Conservation (phyloP, 2,888 invertebrate species). For the Argyresthia albistria region DNA sequence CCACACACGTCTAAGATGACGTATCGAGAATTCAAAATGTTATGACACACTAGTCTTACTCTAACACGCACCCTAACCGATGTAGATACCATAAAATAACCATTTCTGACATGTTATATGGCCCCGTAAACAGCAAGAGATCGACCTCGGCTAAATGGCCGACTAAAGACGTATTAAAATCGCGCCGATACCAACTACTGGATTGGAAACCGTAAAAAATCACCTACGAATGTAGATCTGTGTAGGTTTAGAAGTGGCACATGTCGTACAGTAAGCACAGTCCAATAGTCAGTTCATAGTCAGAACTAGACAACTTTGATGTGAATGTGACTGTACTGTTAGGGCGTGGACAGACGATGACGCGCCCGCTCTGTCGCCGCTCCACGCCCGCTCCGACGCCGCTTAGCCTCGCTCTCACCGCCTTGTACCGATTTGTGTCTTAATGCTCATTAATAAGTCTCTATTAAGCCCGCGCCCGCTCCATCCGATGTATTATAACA, state of each 20-base stretch:
- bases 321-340: too few species aligned
- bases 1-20: slow-evolving; percentile 27
- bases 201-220: slow-evolving; percentile 63
- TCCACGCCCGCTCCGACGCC: too few species aligned
- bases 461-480: too few species aligned
- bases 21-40: slow-evolving; percentile 63
- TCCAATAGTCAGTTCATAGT: too few species aligned
- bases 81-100: slow-evolving; percentile 57
- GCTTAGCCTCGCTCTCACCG: too few species aligned
- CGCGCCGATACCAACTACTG: slow-evolving; percentile 63
- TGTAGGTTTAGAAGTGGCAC: slow-evolving; percentile 10
- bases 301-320: too few species aligned
- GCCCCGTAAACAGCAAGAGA: slow-evolving; percentile 46
- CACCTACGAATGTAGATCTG: slow-evolving; percentile 24
- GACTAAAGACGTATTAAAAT: slow-evolving; percentile 64
- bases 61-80: slow-evolving; percentile 33
- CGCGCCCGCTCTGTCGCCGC: too few species aligned
- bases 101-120: slow-evolving; percentile 64
- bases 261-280: too few species aligned
- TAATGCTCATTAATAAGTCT: too few species aligned
- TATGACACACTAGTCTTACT: slow-evolving; percentile 53
- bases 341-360: too few species aligned
- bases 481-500: too few species aligned
- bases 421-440: too few species aligned
- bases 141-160: slow-evolving; percentile 47